Evolutionary conservation across 92 coral and sea anemone species (phyloP).

Genomic region (Bergia sp.): DNA sequence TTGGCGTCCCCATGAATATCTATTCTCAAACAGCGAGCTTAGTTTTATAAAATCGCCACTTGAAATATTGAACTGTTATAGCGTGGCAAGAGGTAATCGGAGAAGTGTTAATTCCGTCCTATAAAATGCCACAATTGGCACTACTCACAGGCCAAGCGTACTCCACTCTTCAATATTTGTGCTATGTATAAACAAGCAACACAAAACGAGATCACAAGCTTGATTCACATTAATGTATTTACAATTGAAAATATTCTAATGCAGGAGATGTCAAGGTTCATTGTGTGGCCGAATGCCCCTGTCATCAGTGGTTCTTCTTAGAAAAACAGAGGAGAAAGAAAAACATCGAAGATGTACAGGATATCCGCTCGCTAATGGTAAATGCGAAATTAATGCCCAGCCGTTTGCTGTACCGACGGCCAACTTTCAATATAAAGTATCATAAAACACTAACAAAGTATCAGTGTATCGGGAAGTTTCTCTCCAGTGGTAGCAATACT

Average conservation of each 20-base stretch:
- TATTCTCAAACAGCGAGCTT: constrained; percentile 4
- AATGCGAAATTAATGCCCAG: constrained; percentile 85
- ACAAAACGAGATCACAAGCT: constrained; percentile 60
- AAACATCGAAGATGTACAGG: constrained; percentile 70
- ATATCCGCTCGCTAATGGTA: constrained; percentile 83
- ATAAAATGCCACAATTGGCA: not conserved
- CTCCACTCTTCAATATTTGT: constrained; percentile 62
- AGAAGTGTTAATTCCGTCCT: constrained; percentile 20
- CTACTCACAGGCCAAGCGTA: not conserved
- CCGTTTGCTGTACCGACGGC: constrained; percentile 14
- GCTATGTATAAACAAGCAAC: constrained; percentile 79
- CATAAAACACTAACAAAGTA: constrained; percentile 12
- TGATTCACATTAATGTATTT: constrained; percentile 83
- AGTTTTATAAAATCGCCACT: constrained; percentile 19
- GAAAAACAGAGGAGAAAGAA: constrained; percentile 64
- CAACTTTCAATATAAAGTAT: constrained; percentile 21
- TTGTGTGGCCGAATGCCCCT: constrained; percentile 75
- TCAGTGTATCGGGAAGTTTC: not conserved
- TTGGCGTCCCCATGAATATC: constrained; percentile 10
- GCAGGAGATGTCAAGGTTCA: constrained; percentile 70
- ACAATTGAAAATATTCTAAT: constrained; percentile 73
- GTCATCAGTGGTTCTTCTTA: constrained; percentile 69
- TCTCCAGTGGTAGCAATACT: not conserved
- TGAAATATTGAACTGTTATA: constrained; percentile 2
- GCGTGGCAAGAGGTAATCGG: not conserved